These are phyloP conservation scores for Tetrao urogallus DNA, from an alignment of 2,113 vertebrate species.

Conservation along the genomic window DNA sequence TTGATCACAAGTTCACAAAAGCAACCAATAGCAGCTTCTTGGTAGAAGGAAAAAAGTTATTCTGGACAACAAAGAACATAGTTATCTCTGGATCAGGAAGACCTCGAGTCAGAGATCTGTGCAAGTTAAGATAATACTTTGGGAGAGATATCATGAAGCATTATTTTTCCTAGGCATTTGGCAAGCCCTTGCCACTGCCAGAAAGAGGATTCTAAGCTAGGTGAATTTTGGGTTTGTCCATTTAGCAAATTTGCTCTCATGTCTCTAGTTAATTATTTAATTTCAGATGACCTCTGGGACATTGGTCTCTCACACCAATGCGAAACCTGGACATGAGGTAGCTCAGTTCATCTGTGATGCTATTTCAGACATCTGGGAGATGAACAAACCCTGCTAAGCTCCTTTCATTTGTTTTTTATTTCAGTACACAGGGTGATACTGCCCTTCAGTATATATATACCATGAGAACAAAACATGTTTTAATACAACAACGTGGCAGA, in stretches of 20 bases:
- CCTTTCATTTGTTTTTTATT: conserved; percentile 16
- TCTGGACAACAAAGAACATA: neutral
- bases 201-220: neutral
- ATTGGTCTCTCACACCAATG: neutral
- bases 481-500: neutral
- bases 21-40: neutral
- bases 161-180: neutral
- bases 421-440: neutral
- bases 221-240: neutral
- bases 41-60: neutral
- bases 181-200: neutral
- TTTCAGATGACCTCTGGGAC: neutral
- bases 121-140: neutral
- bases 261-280: neutral
- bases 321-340: neutral
- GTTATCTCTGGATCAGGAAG: neutral
- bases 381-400: neutral
- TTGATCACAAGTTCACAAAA: neutral
- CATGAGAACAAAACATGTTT: neutral
- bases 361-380: neutral
- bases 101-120: accelerated
- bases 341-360: neutral
- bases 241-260: neutral
- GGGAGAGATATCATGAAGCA: neutral
- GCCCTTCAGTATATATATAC: neutral